Base-by-base conservation (phyloP, 1,140 invertebrate genomes). In the Temnothorax longispinosus region DNA sequence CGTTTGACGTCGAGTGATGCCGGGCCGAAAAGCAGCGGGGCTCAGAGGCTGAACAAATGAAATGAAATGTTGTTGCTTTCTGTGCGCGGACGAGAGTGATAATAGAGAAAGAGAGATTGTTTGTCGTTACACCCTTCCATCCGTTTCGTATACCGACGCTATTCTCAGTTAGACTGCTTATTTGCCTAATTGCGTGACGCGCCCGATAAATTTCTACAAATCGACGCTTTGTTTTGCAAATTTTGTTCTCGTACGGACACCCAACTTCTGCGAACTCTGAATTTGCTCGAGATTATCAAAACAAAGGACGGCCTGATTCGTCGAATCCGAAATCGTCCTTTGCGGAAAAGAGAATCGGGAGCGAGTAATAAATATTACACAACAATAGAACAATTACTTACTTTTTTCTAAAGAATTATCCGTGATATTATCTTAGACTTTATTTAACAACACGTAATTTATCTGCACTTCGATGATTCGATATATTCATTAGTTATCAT, bases 41-140 rank as follows among this genome's bases (percentile, higher is more conserved):
- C 88, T 88, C 88, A 91, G 89, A 91, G 93, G 91, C 92, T 91
- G 94, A 95, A 94, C 94, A 94, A 95, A 94, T 94, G 92, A 94
- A 95, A 94, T 93, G 94, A 94, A 95, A 94, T 93, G 93, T 94
- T 93, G 92, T 92, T 94, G 91, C 92, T 91, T 88, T 85, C 92
- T 86, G 87, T 87, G 88, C 89, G 87, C 92, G 84, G 77, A 87
- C 54, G 88, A 78, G 89, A 81, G 85, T 88, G 87, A 91, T 86
- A 90, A 88, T 65, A 74, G 90, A 93, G 91, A 93, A 93, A 91
- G 92, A 91, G 90, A 91, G 91, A 94, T 94, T 94, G 94, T 94
- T 94, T 94, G 94, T 94, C 93, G 93, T 93, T 94, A 93, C 92
- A 92, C 92, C 93, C 94, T 94, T 93, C 93, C 89, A 90, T 91